Base-by-base conservation (phyloP, 2,113 vertebrate species). In the Asarcornis scutulata region DNA sequence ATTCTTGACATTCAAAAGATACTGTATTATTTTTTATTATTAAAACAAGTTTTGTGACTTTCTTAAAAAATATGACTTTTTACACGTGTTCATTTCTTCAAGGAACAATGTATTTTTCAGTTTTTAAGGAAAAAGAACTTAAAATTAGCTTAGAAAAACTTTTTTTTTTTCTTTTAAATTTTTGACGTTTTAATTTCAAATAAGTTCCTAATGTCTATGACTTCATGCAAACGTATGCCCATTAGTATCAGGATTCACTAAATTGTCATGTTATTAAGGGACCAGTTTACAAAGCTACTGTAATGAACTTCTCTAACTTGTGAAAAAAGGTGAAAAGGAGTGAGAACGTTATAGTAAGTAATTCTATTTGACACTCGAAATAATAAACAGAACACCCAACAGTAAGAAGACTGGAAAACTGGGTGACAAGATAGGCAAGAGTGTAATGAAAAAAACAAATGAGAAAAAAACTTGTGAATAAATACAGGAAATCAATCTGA, bases 1-100 rank as follows among this genome's bases (percentile, higher is more conserved):
- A 97, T 88, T 76, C 29, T 91, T 97, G 92, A 91, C 94, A 95
- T 80, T 94, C 17, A 93, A 94, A 95, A 88, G 56, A 89, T 77
- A 66, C 91, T 42, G 62, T 88, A 15, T 36, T 15, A 72, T 63
- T 83, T 73, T 79, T 83, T 67, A 21, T 13, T 80, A 74, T 86
- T 76, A 93, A 84, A 95, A 82, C 29, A 80, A 84, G 48, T 56
- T 22, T 60, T 56, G 14, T 60, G 46, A 75, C 52, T 92, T 80
- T 96, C 63, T 83, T 58, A 67, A 94, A 97, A 50, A 92, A 69
- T 76, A 74, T 66, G 6, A 75, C 79, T 90, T 81, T 83, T 17
- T 44, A 68, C 32, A 17, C 3, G 5, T 87, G 13, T 67, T 3
- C 5, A 42, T 36, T 79, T 83, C 8, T 59, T 89, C 34, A 64